Evolutionary conservation across 2,797 vertebrate genomes (phyloP), one percentile per base, ranked within the genome.

Genomic region (Rhabdophis nuchalis): DNA sequence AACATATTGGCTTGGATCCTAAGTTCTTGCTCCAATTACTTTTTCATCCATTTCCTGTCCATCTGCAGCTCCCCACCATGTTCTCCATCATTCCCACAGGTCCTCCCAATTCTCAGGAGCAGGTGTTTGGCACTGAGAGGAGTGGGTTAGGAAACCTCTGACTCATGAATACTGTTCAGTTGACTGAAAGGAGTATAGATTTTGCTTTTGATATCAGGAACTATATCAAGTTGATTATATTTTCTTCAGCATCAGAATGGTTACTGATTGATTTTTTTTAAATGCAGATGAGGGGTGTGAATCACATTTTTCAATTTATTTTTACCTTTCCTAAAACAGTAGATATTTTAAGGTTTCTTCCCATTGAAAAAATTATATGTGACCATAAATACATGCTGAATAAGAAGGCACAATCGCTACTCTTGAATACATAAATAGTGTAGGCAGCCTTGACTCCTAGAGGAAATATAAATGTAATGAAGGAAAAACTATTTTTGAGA

Each of bases 261-360:
- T 91, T 94, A 95, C 93, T 94, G 94, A 91, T 46, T 94, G 92
- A 93, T 90, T 68, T 89, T 90, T 18, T 92, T 95, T 92, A 91
- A 94, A 94, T 94, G 91, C 93, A 92, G 89, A 94, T 94, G 94
- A 72, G 60, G 18, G 93, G 54, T 90, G 92, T 95, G 94, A 88
- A 32, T 61, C 93, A 90, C 91, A 95, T 91, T 93, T 92, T 91
- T 82, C 41, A 89, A n/a, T 93, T 91, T 89, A 36, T 57, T 87
- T 87, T 87, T 57, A 57, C n/a, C n/a, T 57, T 87, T 87, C n/a
- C n/a, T 57, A 87, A 57, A 32, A 87, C 32, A 36, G 56, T 36
- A 20, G 11, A 36, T 87, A 57, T 53, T 29, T 89, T 53, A 58
- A 29, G 8, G 36, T 3, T 85, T 5, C 85, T 90, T 85, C 16